Evolutionary conservation across 2,113 vertebrate species (phyloP), one percentile per base, ranked within the genome.

Genomic region (Sitta europaea): DNA sequence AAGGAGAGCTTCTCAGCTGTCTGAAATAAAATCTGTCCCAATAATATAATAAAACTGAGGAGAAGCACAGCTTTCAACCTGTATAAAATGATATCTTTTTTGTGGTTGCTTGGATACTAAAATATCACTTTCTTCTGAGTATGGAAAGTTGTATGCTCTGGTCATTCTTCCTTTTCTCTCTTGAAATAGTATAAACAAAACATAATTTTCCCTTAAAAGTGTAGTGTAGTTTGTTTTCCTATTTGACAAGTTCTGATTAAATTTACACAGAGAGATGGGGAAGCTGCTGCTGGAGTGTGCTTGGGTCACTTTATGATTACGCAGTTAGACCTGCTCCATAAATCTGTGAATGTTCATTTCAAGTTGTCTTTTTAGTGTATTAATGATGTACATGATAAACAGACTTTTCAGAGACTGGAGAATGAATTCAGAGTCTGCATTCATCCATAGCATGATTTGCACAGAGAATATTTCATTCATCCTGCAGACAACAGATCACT

Each of bases 71-170:
- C 59, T 92, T 88, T 82, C 45, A 85, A 21, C 38, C 51, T 62
- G 13, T 17, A 61, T 57, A 55, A 93, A 63, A 75, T 70, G 3
- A 1, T 84, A 38, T 8, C 28, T 40, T 77, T 35, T 61, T 90
- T 81, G 48, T 82, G 33, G 51, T 92, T 92, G 68, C 91, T 87
- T 92, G 29, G 70, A 50, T 95, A 88, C 87, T 75, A 66, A 94
- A 92, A 85, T 88, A 27, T 72, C 16, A 16, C 12, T 59, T 87
- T 76, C 28, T 81, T 91, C 61, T 74, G 33, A 72, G 27, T 84
- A 68, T 36, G 50, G 40, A 38, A 62, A 45, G 19, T 48, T 14
- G 20, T 47, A 42, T 88, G 21, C 28, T 65, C 19, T 87, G 50
- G 50, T 68, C 16, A 9, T 95, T 86, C 53, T 91, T 67, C 29